Evolutionary conservation across 2,888 invertebrate genomes (phyloP).

Genomic region (Glomeris marginata): DNA sequence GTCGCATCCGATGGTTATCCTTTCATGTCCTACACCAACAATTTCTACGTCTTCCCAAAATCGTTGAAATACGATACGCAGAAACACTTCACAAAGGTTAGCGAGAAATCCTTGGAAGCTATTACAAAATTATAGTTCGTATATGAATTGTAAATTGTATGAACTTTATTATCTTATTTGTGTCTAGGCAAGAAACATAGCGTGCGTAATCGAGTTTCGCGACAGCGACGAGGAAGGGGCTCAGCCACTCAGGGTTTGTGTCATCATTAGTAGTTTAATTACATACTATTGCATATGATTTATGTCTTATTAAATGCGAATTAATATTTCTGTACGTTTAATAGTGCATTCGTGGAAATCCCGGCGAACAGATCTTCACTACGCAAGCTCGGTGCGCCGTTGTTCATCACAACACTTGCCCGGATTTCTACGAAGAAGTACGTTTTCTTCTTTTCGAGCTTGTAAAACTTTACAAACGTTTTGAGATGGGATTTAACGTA

Average conservation of each 20-base stretch:
- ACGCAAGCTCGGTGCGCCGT: conserved; percentile 45
- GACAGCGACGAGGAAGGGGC: conserved; percentile 62
- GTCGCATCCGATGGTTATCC: conserved; percentile 52
- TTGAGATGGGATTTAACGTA: background rate
- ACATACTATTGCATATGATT: background rate
- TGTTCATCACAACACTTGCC: conserved; percentile 74
- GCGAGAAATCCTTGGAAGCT: background rate
- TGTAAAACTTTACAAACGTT: background rate
- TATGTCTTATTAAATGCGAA: background rate
- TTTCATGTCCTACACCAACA: conserved; percentile 69
- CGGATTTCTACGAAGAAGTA: conserved; percentile 77
- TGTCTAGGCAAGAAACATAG: conserved; percentile 70
- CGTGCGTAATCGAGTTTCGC: conserved; percentile 72
- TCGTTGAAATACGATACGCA: conserved; percentile 76
- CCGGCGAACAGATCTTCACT: conserved; percentile 45
- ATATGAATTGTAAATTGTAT: conserved; percentile 15
- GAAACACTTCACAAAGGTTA: conserved; percentile 62
- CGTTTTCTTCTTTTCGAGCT: conserved; percentile 2
- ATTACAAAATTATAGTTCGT: conserved; percentile 19
- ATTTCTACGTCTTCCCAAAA: conserved; percentile 82
- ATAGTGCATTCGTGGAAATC: conserved; percentile 58
- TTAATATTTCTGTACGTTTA: background rate
- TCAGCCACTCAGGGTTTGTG: conserved; percentile 54
- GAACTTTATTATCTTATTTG: conserved; percentile 14
- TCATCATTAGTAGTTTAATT: conserved; percentile 5